Evolutionary conservation across 2,797 vertebrate species (phyloP).

Genomic region (Malurus splendens): DNA sequence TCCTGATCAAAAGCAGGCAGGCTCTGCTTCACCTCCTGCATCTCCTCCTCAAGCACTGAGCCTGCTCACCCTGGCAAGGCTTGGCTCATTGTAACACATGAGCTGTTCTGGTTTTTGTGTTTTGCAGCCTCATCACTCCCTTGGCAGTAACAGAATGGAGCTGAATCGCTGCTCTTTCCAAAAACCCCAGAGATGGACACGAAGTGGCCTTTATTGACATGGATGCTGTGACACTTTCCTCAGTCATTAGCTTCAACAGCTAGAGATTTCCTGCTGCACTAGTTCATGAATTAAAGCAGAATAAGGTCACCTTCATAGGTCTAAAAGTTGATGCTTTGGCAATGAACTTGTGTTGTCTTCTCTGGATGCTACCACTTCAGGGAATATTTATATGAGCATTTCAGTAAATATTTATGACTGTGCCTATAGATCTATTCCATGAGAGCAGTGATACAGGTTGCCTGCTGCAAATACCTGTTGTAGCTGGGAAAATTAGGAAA

Average conservation of each 20-base stretch:
- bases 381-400: not conserved
- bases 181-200: not conserved
- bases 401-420: not conserved
- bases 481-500: not conserved
- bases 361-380: not conserved
- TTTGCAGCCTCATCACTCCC: not conserved
- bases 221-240: not conserved
- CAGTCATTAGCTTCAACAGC: not conserved
- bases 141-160: not conserved
- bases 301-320: not conserved
- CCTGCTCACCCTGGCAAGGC: not conserved
- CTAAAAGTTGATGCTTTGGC: not conserved
- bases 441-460: not conserved
- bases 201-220: not conserved
- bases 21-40: not conserved
- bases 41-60: not conserved
- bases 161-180: not conserved
- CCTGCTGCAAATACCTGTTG: not conserved
- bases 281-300: not conserved
- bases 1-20: not conserved
- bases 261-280: not conserved
- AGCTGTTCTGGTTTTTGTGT: not conserved
- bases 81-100: not conserved
- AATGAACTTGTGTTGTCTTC: not conserved
- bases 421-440: not conserved